Evolutionary conservation across 2,888 invertebrate species (phyloP).

Genomic region (Lingula anatina): DNA sequence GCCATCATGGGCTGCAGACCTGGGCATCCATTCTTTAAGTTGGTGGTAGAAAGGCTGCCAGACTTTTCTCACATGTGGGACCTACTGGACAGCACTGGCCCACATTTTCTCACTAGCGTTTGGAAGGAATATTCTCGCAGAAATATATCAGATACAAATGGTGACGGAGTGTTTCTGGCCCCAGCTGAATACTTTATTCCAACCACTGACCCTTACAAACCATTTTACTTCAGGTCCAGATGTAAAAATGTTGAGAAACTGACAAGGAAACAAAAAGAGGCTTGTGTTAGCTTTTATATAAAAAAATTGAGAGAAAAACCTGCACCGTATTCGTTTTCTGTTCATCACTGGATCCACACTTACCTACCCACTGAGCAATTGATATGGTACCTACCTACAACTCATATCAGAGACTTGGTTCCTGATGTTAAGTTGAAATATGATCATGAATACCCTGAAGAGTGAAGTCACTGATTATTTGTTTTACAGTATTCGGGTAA

Average conservation of each 20-base stretch:
- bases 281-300: constrained; percentile 29
- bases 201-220: constrained; percentile 32
- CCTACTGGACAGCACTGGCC: constrained; percentile 39
- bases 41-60: constrained; percentile 26
- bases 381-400: no score
- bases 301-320: constrained; percentile 21
- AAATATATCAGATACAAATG: constrained; percentile 9
- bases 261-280: constrained; percentile 20
- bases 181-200: constrained; percentile 41
- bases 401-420: no score
- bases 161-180: constrained; percentile 25
- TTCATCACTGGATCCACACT: constrained; percentile 40
- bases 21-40: constrained; percentile 37
- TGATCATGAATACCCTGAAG: no score
- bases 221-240: constrained; percentile 23
- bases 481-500: no score
- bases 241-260: constrained; percentile 22
- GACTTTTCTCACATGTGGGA: constrained; percentile 34
- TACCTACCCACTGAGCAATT: no score
- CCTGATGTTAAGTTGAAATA: no score
- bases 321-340: constrained; percentile 23
- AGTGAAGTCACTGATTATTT: no score
- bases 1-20: constrained; percentile 34
- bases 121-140: constrained; percentile 18
- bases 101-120: constrained; percentile 30